phyloP scores from a whole-genome alignment of 1,140 invertebrate species.

The Oedothorax gibbosus region DNA sequence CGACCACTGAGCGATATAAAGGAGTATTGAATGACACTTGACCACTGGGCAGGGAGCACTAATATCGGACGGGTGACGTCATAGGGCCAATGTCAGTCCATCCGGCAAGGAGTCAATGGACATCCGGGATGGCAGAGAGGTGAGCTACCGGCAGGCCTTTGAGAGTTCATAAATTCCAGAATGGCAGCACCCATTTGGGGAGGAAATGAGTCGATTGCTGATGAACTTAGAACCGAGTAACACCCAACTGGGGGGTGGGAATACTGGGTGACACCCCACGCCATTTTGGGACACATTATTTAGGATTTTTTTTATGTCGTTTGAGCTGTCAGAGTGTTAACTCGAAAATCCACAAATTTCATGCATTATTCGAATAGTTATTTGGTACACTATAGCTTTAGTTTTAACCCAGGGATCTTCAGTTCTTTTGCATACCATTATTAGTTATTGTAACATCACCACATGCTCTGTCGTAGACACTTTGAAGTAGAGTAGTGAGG shows the following conservation, averaged over 20 bases:
- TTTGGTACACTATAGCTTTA: no score
- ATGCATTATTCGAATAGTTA: no score
- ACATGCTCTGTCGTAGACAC: no score
- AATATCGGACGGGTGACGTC: constrained; percentile 56
- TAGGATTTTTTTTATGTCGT: no score
- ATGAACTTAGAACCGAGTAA: constrained; percentile 31
- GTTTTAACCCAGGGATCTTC: no score
- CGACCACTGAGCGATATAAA: neutral
- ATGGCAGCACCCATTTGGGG: constrained; percentile 12
- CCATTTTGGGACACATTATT: constrained; percentile 8
- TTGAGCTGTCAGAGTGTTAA: no score
- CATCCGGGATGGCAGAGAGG: constrained; percentile 57
- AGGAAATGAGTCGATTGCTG: constrained; percentile 46
- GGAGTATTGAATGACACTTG: constrained; percentile 22
- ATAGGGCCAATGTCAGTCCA: constrained; percentile 52
- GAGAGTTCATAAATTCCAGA: constrained; percentile 56
- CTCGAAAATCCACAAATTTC: no score
- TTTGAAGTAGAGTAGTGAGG: no score
- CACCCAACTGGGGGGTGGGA: neutral
- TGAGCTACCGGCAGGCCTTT: constrained; percentile 29
- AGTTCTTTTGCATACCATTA: no score
- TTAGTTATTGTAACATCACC: no score
- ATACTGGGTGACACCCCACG: neutral
- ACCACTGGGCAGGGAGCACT: constrained; percentile 34
- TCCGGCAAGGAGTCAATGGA: constrained; percentile 38